Conservation (phyloP, 2,113 vertebrate genomes). For the Bettongia penicillata region DNA sequence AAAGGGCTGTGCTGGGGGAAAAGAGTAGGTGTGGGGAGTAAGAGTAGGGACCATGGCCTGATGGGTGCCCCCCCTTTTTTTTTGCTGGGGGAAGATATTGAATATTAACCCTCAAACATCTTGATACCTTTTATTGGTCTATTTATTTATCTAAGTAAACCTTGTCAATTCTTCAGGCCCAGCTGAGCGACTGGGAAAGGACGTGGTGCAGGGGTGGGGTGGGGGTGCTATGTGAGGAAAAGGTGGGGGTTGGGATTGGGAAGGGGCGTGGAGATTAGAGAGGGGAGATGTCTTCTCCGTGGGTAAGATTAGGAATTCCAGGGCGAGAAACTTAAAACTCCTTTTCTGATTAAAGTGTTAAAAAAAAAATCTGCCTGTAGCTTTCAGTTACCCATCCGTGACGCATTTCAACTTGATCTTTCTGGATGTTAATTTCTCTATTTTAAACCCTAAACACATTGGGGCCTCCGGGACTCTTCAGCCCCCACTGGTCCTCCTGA, state of each 20-base stretch:
- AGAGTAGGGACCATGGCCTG: neutral
- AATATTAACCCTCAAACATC: neutral
- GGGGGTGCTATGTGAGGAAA: conserved; percentile 57
- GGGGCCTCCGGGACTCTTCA: neutral
- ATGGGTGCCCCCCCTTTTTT: neutral
- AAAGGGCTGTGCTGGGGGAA: neutral
- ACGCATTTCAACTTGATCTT: conserved; percentile 75
- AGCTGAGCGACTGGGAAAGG: conserved; percentile 23
- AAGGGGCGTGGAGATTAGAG: conserved; percentile 3
- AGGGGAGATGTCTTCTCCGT: conserved; percentile 30
- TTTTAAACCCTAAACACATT: conserved; percentile 11
- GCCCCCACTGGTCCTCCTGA: conserved; percentile 3
- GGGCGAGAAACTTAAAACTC: conserved; percentile 65
- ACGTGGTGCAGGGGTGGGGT: conserved; percentile 44
- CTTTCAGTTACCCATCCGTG: conserved; percentile 58
- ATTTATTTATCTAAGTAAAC: neutral
- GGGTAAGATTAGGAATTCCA: conserved; percentile 16
- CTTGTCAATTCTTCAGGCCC: neutral
- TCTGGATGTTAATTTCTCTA: conserved; percentile 49
- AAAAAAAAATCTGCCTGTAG: conserved; percentile 17
- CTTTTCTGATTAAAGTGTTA: conserved; percentile 52
- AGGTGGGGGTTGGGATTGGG: neutral
- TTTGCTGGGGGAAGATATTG: neutral
- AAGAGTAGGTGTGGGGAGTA: neutral
- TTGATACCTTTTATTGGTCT: neutral